Evolutionary conservation across 2,797 vertebrate species (phyloP).

Genomic region (Mormyrus hasselquistii): DNA sequence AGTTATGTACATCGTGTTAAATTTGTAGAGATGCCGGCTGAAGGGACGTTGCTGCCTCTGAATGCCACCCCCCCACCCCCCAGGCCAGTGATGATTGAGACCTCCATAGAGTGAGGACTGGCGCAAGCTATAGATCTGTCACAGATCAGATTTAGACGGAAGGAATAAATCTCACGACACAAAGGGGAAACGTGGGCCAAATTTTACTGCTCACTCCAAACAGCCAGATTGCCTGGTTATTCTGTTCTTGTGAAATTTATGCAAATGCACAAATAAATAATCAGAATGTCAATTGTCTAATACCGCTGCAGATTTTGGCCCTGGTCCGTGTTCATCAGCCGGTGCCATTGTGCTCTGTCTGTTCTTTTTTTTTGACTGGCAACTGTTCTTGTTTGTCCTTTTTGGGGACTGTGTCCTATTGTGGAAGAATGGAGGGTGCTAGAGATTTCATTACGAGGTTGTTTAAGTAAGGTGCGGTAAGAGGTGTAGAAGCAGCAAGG

Average conservation of each 20-base stretch:
- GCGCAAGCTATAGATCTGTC: neutral
- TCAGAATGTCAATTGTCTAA: neutral
- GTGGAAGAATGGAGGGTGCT: neutral
- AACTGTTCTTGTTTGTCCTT: neutral
- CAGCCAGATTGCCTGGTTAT: neutral
- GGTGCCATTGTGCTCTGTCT: neutral
- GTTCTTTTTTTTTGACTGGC: neutral
- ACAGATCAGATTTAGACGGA: neutral
- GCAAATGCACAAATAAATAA: neutral
- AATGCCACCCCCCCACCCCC: neutral
- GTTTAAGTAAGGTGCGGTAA: neutral
- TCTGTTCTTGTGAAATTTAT: neutral
- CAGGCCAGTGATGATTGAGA: neutral
- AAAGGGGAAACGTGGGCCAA: neutral
- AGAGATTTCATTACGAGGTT: neutral
- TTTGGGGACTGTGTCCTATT: neutral
- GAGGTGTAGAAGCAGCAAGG: neutral
- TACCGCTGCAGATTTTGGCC: neutral
- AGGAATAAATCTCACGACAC: neutral
- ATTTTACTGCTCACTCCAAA: neutral
- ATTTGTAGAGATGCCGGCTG: neutral
- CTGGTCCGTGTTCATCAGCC: neutral
- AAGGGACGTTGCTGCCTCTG: neutral
- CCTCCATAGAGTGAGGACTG: neutral
- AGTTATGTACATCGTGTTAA: neutral